phyloP scores from a whole-genome alignment of 2,797 vertebrate species.

The Enteromius mattozi region DNA sequence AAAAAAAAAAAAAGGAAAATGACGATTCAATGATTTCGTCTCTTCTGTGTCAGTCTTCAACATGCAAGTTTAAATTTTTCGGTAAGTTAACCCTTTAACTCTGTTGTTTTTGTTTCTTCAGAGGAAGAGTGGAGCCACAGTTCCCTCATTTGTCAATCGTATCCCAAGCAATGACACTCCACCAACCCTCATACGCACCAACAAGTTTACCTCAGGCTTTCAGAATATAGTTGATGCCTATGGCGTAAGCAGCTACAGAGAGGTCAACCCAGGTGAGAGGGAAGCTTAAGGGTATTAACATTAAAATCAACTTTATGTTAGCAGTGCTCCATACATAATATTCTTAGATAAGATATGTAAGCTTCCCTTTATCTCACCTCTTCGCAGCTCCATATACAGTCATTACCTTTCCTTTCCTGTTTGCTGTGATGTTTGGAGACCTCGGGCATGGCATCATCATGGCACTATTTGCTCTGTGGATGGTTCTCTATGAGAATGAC shows the following conservation, averaged over 20 bases:
- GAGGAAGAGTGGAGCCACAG: conserved; percentile 88
- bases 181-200: conserved; percentile 92
- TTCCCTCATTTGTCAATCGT: conserved; percentile 96
- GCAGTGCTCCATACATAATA: not conserved
- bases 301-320: not conserved
- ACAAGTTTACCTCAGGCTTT: conserved; percentile 96
- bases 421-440: conserved; percentile 98
- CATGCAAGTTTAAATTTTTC: too few relatives aligned
- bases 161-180: conserved; percentile 92
- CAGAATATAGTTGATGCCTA: conserved; percentile 98
- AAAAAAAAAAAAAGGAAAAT: too few relatives aligned
- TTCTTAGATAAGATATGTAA: not conserved
- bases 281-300: not conserved
- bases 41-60: too few relatives aligned
- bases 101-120: conserved; percentile 68
- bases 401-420: conserved; percentile 96
- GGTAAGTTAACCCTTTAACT: not conserved
- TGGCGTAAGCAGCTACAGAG: conserved; percentile 90
- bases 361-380: not conserved
- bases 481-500: conserved; percentile 90
- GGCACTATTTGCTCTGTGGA: conserved; percentile 88
- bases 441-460: conserved; percentile 93
- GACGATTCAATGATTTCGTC: too few relatives aligned
- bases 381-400: conserved; percentile 90
- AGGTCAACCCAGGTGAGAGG: conserved; percentile 93